Evolutionary conservation across 2,888 invertebrate genomes (phyloP), one percentile per base, ranked within the genome.

Genomic region (Protophormia terraenovae): DNA sequence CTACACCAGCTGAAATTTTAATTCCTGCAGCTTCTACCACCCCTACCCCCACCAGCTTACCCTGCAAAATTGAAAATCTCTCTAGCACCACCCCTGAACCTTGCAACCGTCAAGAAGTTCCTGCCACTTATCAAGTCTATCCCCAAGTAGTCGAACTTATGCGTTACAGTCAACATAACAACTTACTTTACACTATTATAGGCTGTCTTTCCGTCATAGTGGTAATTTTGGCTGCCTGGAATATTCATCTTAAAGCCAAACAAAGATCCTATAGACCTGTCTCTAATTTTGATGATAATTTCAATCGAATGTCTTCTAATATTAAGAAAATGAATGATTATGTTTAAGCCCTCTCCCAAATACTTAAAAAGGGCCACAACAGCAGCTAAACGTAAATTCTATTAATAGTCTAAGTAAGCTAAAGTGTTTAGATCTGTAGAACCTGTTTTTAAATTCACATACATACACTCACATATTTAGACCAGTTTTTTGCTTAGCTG

Each of bases 251-350:
- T 80, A 89, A 85, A 29, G 90, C 91, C 82, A 91, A 90, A 78
- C 91, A 92, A 86, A 91, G 92, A 87, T 92, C 93, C 86, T 92
- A 92, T 84, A 88, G 90, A 32, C 91, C 92, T 3, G 92, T 92
- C 64, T 91, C 92, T 16, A 91, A 89, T 78, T 88, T 91, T 79
- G 93, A 93, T 86, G 91, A 92, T 62, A 92, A 91, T 86, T 91
- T 90, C 86, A 92, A 90, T 86, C 89, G 87, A 76, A 88, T 87
- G 87, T 84, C 88, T 4, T 87, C 87, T 29, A 89, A 87, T 83
- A 88, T 88, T 41, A 88, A 88, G 82, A 87, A 87, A 86, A 87
- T 84, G 83, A 88, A 88, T 78, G 88, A 87, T 58, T 88, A 87
- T 84, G 88, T 87, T 86, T 89, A 88, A 86, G 77, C 19, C 24